Conservation (phyloP, 1,140 invertebrate genomes). For the Camponotus vicinus region DNA sequence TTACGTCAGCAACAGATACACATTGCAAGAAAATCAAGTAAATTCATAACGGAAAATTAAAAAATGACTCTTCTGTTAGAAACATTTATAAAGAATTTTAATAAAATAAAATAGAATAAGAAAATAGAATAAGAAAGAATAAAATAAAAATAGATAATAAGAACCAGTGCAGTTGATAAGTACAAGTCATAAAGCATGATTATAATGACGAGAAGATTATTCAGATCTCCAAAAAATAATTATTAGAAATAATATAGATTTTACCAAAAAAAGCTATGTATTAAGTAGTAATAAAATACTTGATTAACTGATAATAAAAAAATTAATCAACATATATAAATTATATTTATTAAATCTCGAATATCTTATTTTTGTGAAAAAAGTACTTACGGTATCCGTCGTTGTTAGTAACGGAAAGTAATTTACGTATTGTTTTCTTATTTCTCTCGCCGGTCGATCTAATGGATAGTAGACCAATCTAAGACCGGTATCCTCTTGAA, state of each 20-base stretch:
- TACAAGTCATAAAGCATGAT: no score
- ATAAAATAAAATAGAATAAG: no score
- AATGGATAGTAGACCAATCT: constrained; percentile 88
- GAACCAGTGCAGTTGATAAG: no score
- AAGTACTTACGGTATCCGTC: constrained; percentile 77
- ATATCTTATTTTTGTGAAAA: not conserved
- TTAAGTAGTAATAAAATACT: no score
- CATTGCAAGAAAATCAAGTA: no score
- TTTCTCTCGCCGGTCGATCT: constrained; percentile 80
- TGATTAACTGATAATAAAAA: no score
- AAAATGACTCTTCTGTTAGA: no score
- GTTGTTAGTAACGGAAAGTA: constrained; percentile 73
- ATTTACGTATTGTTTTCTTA: constrained; percentile 73
- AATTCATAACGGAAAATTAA: no score
- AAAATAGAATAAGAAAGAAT: no score
- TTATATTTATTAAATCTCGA: not conserved
- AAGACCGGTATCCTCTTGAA: constrained; percentile 86
- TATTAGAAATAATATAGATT: not conserved
- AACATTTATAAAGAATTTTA: no score
- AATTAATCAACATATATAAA: not conserved
- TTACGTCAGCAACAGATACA: no score
- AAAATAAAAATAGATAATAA: not conserved
- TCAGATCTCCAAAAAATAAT: not conserved
- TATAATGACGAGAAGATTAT: no score
- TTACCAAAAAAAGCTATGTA: not conserved